Base-by-base conservation (phyloP, 2,888 invertebrate species). In the Andrena hattorfiana region DNA sequence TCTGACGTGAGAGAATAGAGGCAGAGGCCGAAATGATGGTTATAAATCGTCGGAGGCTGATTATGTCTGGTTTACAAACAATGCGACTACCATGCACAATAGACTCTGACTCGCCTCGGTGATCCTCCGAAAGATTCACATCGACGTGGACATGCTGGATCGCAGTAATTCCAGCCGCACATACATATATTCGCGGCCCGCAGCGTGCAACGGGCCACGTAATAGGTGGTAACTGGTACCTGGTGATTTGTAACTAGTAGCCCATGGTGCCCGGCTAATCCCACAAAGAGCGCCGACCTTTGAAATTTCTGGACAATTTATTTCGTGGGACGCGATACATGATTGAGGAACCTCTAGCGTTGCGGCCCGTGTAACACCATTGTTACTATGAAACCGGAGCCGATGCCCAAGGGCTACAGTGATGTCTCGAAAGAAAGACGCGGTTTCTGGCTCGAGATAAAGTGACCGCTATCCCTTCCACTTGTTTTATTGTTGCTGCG, bases 231-330 rank as follows among this genome's bases (percentile, higher is more conserved):
- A 89, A 91, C 91, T 92, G 92, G 92, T 91, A 91, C 90, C 90
- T 85, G 87, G 89, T 91, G 91, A 92, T 92, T 91, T 92, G 90
- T 91, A 89, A 89, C 90, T 90, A 89, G 91, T 91, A 92, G 91
- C 90, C 90, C 79, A 85, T 84, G 85, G 88, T 87, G 85, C 86
- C 86, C 66, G 81, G 74, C 91, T 92, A 92, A 92, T 93, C 92
- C 92, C 82, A 92, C 91, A 91, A 92, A 92, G 92, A 86, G 82
- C 60, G 85, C 89, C 90, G 90, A 88, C 89, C 87, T 90, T 87
- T 86, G 87, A 88, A 90, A 91, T 89, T 91, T 92, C 90, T 91
- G 91, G 90, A 89, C 92, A 92, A 92, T 92, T 92, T 92, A 91
- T 92, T 90, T 89, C 85, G 83, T 89, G 90, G 89, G 89, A 91